Evolutionary conservation across 2,888 invertebrate genomes (phyloP), one percentile per base, ranked within the genome.

Genomic region (Argyresthia albistria): DNA sequence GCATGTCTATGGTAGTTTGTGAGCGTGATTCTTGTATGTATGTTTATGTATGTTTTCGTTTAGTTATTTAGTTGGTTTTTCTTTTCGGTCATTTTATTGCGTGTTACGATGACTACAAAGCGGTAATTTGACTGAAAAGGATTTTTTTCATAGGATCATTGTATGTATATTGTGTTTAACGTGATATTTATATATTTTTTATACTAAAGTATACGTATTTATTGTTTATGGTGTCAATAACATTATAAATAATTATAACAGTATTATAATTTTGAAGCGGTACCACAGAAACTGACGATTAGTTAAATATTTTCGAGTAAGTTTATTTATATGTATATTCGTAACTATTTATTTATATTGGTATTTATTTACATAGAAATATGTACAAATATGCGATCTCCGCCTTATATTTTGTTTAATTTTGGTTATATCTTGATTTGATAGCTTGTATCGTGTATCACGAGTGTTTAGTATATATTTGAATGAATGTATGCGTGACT

Each of bases 41-140:
- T 70, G 70, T 70, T 68, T 73, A 73, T 64, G 64, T 65, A 52
- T 52, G 59, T 60, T 58, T 59, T 60, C 42, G 61, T 65, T 57
- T 56, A 55, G 53, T 59, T 60, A 56, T 56, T 58, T 54, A 54
- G 59, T 58, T 56, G 56, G 59, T 60, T 61, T n/a, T 74, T 73
- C 75, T 79, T 77, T 74, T 79, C 73, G 61, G 73, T 76, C 76
- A 73, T 70, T 79, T 76, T 75, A 65, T 65, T 39, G 58, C 25
- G 15, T n/a, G 16, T 10, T 25, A 25, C 25, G 25, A 25, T 4
- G 25, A 25, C 25, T 25, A 25, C 25, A 25, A 25, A 25, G 11
- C 53, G 51, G 58, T 71, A 74, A 74, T 76, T 63, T 79, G 79
- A 70, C 72, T 73, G 76, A 78, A 79, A 79, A 78, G 78, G 76